Evolutionary conservation across 2,888 invertebrate genomes (phyloP), one percentile per base, ranked within the genome.

Genomic region (Synergus laeviventris): DNA sequence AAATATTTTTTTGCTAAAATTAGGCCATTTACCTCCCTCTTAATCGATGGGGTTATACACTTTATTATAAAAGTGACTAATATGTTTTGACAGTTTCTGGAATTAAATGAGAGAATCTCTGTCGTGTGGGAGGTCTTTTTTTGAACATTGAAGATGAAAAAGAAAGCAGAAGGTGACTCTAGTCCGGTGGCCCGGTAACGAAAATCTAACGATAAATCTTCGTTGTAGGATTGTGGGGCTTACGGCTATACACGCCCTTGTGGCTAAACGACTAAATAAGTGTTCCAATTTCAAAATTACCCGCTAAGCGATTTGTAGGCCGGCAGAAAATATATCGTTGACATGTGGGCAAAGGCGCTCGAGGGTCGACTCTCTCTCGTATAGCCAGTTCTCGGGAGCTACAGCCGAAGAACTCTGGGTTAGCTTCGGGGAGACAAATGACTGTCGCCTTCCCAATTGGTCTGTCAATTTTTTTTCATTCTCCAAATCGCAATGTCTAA

Each of bases 281-380:
- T 89, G 89, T 89, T 91, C 89, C 90, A 89, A 89, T 90, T 91
- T 89, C 89, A 88, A 88, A 89, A 90, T 89, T 89, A 87, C 88
- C 87, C 89, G 88, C 89, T 89, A 89, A 90, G 89, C 90, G 89
- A 89, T 90, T 90, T 89, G 90, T 89, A 86, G 87, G 87, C 87
- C 86, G 86, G 86, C 87, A 87, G 89, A 89, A 89, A 89, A 90
- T 90, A 90, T 89, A 90, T 89, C 89, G 90, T 88, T 88, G 90
- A 90, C 90, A 90, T 89, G 89, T 86, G 87, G 85, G 84, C 83
- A 78, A 82, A 81, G 80, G 82, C 75, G 81, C 81, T 84, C 70
- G 77, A 74, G 81, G 81, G 80, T 80, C 74, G 82, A 75, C 80
- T 80, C 77, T 74, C 81, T 82, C 82, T 74, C 78, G 81, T 66